Conservation (phyloP, 2,797 vertebrate species). For the Sparus aurata region DNA sequence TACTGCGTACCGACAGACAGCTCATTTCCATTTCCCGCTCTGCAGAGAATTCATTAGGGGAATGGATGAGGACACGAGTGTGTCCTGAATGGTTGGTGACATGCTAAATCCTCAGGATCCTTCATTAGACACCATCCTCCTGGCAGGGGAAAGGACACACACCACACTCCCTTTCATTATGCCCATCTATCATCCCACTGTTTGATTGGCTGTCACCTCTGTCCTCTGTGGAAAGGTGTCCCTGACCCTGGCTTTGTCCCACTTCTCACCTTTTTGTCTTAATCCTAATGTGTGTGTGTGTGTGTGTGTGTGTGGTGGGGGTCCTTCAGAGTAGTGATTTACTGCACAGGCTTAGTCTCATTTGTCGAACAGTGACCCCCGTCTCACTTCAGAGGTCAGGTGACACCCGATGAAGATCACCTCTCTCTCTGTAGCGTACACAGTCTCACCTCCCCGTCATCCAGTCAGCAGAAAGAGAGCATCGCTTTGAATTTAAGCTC, state of each 20-base stretch:
- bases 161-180: slow-evolving; percentile 42
- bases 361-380: slow-evolving; percentile 53
- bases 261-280: slow-evolving; percentile 35
- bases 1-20: not conserved
- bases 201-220: slow-evolving; percentile 69
- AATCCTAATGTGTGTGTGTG: slow-evolving; percentile 13
- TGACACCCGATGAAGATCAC: slow-evolving; percentile 26
- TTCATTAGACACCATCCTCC: slow-evolving; percentile 40
- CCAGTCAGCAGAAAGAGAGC: slow-evolving; percentile 9
- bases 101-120: slow-evolving; percentile 30
- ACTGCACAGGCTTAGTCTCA: slow-evolving; percentile 36
- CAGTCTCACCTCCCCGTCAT: not conserved
- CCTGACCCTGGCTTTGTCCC: slow-evolving; percentile 40
- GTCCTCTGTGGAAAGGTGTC: slow-evolving; percentile 58
- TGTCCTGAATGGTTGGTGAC: slow-evolving; percentile 26
- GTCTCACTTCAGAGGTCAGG: slow-evolving; percentile 2
- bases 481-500: slow-evolving; percentile 6
- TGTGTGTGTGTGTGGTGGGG: not conserved
- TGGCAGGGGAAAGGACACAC: slow-evolving; percentile 37
- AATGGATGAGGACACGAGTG: slow-evolving; percentile 25
- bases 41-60: slow-evolving; percentile 34
- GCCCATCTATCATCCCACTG: slow-evolving; percentile 55
- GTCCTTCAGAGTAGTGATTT: slow-evolving; percentile 42
- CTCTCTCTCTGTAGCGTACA: not conserved
- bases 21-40: slow-evolving; percentile 30